A percentile compares a stretch with the other conserved stretches of the same genome.
Conservation (phyloP, 2,113 vertebrate genomes). For the Alouatta palliata region DNA sequence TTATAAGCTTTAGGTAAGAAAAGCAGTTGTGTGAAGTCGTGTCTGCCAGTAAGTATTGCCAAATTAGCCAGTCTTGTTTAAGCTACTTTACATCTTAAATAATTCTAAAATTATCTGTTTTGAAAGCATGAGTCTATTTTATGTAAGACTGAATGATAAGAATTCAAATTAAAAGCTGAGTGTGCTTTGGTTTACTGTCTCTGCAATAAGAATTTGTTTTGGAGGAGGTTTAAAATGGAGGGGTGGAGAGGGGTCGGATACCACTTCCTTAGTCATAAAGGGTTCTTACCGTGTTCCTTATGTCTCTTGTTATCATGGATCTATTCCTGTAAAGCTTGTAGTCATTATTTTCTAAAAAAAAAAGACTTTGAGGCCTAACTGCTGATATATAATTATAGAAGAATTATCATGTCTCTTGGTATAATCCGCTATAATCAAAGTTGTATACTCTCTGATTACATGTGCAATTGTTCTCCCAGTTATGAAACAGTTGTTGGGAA, state of each 20-base stretch:
- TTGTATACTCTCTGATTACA: constrained; percentile 65
- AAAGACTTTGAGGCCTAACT: constrained; percentile 48
- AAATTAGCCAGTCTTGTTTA: background rate
- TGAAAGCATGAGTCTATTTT: background rate
- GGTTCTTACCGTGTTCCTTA: background rate
- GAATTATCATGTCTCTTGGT: constrained; percentile 45
- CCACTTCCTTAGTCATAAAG: background rate
- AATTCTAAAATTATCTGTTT: background rate
- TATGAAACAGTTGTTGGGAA: constrained; percentile 27
- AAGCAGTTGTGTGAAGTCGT: background rate
- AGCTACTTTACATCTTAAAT: background rate
- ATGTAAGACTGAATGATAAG: background rate
- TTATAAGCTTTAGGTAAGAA: background rate
- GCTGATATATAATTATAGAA: constrained; percentile 63
- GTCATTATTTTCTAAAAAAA: constrained; percentile 72
- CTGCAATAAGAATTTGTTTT: background rate
- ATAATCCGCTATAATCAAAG: constrained; percentile 69
- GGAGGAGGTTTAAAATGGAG: background rate
- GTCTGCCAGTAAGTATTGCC: background rate
- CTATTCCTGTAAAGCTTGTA: constrained; percentile 61
- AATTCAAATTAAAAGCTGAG: background rate
- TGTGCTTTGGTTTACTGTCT: background rate
- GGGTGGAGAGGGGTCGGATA: background rate
- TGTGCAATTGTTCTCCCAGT: constrained; percentile 47
- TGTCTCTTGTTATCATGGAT: constrained; percentile 60